These are phyloP conservation scores for Lordiphosa mommai DNA, from an alignment of 1,140 invertebrate genomes.

Conservation along the genomic window DNA sequence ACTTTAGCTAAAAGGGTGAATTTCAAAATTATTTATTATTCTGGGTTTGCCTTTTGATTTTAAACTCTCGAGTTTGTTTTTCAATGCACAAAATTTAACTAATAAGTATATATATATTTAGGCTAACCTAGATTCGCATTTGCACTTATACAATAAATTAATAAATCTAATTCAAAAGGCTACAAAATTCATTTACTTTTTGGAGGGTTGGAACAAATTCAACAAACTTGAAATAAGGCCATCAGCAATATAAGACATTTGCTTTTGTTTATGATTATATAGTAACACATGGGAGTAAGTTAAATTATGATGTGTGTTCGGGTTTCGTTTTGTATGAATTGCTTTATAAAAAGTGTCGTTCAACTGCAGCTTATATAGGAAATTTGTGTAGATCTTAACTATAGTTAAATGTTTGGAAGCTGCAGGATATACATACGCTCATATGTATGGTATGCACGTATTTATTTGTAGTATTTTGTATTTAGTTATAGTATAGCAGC, in stretches of 20 bases:
- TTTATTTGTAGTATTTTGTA: neutral
- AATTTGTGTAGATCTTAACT: constrained; percentile 17
- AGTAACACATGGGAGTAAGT: constrained; percentile 30
- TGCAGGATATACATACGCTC: constrained; percentile 34
- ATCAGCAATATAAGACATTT: constrained; percentile 32
- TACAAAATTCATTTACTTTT: constrained; percentile 34
- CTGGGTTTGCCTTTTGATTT: constrained; percentile 35
- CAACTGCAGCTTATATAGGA: constrained; percentile 41
- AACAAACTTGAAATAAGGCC: constrained; percentile 60
- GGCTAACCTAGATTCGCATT: constrained; percentile 43
- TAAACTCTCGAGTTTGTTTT: constrained; percentile 28
- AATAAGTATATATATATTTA: constrained; percentile 39
- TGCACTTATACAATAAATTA: constrained; percentile 38
- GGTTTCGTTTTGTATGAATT: constrained; percentile 17
- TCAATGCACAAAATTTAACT: constrained; percentile 46
- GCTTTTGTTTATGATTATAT: constrained; percentile 27
- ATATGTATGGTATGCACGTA: neutral
- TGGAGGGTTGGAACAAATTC: constrained; percentile 39
- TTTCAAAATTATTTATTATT: constrained; percentile 22
- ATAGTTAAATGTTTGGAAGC: constrained; percentile 37
- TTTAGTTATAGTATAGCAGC: neutral
- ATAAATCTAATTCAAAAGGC: constrained; percentile 52
- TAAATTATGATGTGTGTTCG: constrained; percentile 17
- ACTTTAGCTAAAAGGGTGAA: constrained; percentile 34
- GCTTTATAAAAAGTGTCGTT: constrained; percentile 54